Percentiles rank a stretch among this genome's conserved stretches.
Evolutionary conservation across 2,797 vertebrate species (phyloP).

Genomic region (Moxostoma hubbsi): DNA sequence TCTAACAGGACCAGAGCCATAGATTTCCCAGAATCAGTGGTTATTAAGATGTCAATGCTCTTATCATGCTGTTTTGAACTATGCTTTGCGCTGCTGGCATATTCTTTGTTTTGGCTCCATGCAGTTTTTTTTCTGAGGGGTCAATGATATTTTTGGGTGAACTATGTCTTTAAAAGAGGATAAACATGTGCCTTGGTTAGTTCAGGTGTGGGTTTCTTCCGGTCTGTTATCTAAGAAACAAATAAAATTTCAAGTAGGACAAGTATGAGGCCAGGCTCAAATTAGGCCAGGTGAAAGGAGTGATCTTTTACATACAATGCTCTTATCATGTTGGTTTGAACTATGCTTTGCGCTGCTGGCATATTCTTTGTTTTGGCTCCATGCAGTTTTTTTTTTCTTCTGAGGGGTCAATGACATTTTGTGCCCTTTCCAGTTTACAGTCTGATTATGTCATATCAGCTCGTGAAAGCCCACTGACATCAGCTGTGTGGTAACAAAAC

Average conservation of each 20-base stretch:
- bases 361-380: conserved; percentile 32
- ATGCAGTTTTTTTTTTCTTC: conserved; percentile 17
- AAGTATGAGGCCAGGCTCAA: too few relatives aligned
- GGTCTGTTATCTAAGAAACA: too few relatives aligned
- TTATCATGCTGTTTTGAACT: conserved; percentile 38
- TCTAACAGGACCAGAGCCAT: too few relatives aligned
- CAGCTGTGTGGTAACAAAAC: conserved; percentile 50
- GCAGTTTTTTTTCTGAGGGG: conserved; percentile 24
- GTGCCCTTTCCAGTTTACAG: conserved; percentile 51
- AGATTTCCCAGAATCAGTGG: too few relatives aligned
- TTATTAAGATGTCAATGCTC: not conserved
- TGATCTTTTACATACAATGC: conserved; percentile 28
- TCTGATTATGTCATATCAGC: conserved; percentile 69
- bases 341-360: conserved; percentile 36
- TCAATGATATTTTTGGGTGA: conserved; percentile 42
- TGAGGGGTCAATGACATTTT: conserved; percentile 49
- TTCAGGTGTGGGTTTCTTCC: too few relatives aligned
- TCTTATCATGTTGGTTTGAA: conserved; percentile 38
- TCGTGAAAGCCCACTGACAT: conserved; percentile 72
- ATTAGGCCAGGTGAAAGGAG: not conserved
- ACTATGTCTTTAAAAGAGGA: too few relatives aligned
- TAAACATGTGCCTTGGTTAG: too few relatives aligned
- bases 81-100: conserved; percentile 35
- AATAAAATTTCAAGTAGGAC: too few relatives aligned
- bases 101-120: conserved; percentile 27